phyloP scores from a whole-genome alignment of 2,888 invertebrate species.

The Tipula unca region DNA sequence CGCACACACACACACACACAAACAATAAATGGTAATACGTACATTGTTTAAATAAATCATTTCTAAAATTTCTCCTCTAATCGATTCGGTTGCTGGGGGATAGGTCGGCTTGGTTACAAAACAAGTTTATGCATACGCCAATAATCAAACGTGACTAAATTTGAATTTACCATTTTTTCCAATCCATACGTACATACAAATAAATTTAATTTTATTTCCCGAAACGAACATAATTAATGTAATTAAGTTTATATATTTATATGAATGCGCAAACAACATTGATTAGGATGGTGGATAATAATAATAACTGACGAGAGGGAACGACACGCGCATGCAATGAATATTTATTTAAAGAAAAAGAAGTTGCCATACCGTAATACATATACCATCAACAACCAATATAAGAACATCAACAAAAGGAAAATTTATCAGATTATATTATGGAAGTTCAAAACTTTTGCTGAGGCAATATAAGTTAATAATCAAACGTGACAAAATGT shows the following conservation, averaged over 20 bases:
- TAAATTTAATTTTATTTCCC: background rate
- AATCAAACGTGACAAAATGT: constrained; percentile 4
- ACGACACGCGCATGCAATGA: background rate
- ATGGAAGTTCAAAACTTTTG: background rate
- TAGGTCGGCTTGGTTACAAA: no score
- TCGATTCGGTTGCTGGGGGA: no score
- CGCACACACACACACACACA: background rate
- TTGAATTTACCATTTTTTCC: background rate
- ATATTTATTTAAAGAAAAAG: background rate
- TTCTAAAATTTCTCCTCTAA: background rate
- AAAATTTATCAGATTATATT: background rate
- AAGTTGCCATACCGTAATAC: background rate
- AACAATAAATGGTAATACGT: background rate
- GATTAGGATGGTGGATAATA: background rate
- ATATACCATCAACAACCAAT: background rate
- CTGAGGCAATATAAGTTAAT: background rate
- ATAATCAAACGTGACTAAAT: background rate
- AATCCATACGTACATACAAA: background rate
- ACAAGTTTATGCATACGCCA: no score
- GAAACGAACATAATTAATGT: background rate
- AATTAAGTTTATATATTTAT: background rate
- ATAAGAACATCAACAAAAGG: background rate
- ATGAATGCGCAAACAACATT: background rate
- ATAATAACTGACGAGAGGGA: background rate
- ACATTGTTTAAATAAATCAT: background rate